Conservation (phyloP, 2,797 vertebrate genomes). For the Sarcophilus harrisii region DNA sequence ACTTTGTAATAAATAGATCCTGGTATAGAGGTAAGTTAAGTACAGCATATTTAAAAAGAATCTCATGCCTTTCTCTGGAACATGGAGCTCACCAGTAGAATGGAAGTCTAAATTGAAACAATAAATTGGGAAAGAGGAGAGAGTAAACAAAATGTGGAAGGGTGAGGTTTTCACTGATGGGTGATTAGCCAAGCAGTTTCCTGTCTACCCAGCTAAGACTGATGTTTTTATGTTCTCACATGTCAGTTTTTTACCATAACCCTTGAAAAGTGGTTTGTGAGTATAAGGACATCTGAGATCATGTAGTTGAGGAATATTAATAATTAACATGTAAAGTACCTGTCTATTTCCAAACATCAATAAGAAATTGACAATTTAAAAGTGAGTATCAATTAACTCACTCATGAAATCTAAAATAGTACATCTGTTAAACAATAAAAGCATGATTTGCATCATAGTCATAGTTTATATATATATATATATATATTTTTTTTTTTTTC, state of each 20-base stretch:
- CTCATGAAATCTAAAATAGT: background rate
- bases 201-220: slow-evolving; percentile 63
- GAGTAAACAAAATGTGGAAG: slow-evolving; percentile 80
- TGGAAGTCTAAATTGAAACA: slow-evolving; percentile 75
- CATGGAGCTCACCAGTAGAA: slow-evolving; percentile 54
- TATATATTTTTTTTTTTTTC: too few relatives aligned
- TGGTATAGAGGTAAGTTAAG: slow-evolving; percentile 49
- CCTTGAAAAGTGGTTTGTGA: background rate
- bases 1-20: slow-evolving; percentile 36
- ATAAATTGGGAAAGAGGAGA: slow-evolving; percentile 78
- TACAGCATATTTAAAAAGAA: slow-evolving; percentile 6
- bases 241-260: slow-evolving; percentile 28
- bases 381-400: slow-evolving; percentile 23
- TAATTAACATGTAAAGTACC: slow-evolving; percentile 41
- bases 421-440: slow-evolving; percentile 5
- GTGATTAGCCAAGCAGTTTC: slow-evolving; percentile 77
- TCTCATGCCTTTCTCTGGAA: slow-evolving; percentile 56
- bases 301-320: slow-evolving; percentile 35
- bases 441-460: slow-evolving; percentile 12
- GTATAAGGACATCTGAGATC: background rate
- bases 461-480: background rate
- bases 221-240: slow-evolving; percentile 36
- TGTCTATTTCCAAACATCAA: background rate
- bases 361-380: slow-evolving; percentile 18
- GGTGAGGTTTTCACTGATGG: slow-evolving; percentile 71